Evolutionary conservation across 2,113 vertebrate genomes (phyloP).

Genomic region (Sturnira hondurensis): DNA sequence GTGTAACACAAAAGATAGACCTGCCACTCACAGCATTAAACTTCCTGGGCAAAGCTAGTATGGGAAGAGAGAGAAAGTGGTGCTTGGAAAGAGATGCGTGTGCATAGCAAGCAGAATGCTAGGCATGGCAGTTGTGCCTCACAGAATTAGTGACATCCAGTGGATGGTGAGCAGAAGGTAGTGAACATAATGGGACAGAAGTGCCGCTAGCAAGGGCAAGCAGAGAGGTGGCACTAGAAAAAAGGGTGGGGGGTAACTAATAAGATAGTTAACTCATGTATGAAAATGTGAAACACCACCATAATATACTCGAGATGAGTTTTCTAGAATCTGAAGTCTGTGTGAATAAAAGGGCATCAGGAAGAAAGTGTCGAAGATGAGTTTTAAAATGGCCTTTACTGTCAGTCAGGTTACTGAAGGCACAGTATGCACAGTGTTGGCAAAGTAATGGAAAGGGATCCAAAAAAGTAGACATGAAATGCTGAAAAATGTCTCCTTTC

Average conservation of each 20-base stretch:
- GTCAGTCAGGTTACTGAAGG: background rate
- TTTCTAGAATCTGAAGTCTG: background rate
- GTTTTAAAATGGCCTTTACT: background rate
- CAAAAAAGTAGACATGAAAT: background rate
- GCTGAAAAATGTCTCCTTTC: background rate
- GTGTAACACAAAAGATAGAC: background rate
- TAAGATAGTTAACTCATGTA: background rate
- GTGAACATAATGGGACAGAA: background rate
- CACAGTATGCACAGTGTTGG: fast-evolving
- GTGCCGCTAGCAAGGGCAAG: background rate
- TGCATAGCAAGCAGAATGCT: too few relatives aligned
- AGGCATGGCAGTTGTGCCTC: background rate
- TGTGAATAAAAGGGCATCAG: background rate
- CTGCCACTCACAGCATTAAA: too few relatives aligned
- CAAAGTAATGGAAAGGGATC: background rate
- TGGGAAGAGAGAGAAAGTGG: background rate
- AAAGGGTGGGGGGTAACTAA: background rate
- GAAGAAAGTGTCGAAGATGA: background rate
- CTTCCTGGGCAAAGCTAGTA: background rate
- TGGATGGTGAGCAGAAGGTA: background rate
- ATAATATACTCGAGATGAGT: background rate
- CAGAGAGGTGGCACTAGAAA: background rate
- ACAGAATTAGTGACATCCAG: background rate
- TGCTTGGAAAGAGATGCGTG: background rate
- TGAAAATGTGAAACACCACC: background rate